Conservation (phyloP, 2,797 vertebrate species). For the Xerus rutilus region DNA sequence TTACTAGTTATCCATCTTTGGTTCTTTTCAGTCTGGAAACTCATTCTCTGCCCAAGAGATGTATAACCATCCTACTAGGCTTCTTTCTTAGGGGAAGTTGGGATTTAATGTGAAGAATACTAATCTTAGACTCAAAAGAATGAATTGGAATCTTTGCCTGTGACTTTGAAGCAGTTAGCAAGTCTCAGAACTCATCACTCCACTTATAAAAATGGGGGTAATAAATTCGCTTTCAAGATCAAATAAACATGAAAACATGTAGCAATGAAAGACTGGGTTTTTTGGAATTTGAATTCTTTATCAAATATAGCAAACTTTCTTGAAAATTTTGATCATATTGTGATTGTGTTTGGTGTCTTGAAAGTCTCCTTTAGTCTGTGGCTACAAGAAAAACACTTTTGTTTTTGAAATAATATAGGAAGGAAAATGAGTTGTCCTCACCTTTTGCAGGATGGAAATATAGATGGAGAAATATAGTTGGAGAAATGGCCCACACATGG, state of each 20-base stretch:
- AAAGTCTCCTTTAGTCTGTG: not conserved
- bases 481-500: not conserved
- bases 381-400: not conserved
- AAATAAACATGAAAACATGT: not conserved
- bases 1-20: conserved; percentile 8
- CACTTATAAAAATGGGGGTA: not conserved
- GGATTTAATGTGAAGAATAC: conserved; percentile 2
- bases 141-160: not conserved
- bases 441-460: not conserved
- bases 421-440: not conserved
- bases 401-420: conserved; percentile 12
- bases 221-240: not conserved
- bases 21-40: conserved; percentile 2
- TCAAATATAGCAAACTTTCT: not conserved
- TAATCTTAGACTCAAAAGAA: not conserved
- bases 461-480: not conserved
- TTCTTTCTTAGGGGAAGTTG: not conserved
- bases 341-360: conserved; percentile 24
- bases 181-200: not conserved
- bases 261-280: not conserved
- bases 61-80: not conserved
- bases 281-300: not conserved
- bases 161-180: not conserved
- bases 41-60: not conserved
- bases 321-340: not conserved